Evolutionary conservation across 1,140 invertebrate genomes (phyloP).

Genomic region (Bactericera cockerelli): DNA sequence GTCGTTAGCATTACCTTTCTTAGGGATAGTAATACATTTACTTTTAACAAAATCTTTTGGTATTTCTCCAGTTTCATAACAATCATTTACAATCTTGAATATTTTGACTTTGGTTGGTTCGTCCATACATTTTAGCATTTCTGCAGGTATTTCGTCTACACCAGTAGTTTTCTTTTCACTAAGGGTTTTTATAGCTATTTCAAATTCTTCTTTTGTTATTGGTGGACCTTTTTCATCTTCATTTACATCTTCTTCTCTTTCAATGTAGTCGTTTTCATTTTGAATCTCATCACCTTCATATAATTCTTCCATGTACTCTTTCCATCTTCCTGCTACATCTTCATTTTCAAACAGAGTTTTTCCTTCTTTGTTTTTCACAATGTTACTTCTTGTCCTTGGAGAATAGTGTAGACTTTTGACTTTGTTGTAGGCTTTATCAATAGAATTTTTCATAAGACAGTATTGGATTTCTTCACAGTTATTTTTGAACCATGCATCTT

Average conservation of each 20-base stretch:
- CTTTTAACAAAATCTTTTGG: too few species aligned
- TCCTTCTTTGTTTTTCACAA: slow-evolving; percentile 8
- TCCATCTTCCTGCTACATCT: slow-evolving; percentile 10
- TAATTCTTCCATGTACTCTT: slow-evolving; percentile 13
- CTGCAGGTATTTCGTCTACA: too few species aligned
- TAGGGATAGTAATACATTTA: too few species aligned
- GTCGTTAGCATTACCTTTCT: too few species aligned
- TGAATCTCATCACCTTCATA: slow-evolving; percentile 10
- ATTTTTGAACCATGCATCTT: not conserved
- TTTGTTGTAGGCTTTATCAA: not conserved
- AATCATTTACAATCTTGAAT: too few species aligned
- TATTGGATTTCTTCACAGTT: not conserved
- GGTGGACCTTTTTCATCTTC: not conserved
- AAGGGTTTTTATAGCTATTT: too few species aligned
- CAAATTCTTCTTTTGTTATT: not conserved
- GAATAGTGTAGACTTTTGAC: not conserved
- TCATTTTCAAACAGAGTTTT: not conserved
- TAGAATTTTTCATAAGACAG: not conserved
- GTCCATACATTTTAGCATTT: too few species aligned
- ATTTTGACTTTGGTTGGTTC: too few species aligned
- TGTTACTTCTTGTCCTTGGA: not conserved
- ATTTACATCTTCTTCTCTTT: not conserved
- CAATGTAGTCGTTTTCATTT: not conserved
- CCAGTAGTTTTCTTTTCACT: too few species aligned
- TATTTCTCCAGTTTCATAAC: too few species aligned